A percentile compares a stretch with the other conserved stretches of the same genome.
These are phyloP conservation scores for Augochlorella aurata DNA, from an alignment of 2,888 invertebrate species.

Conservation along the genomic window DNA sequence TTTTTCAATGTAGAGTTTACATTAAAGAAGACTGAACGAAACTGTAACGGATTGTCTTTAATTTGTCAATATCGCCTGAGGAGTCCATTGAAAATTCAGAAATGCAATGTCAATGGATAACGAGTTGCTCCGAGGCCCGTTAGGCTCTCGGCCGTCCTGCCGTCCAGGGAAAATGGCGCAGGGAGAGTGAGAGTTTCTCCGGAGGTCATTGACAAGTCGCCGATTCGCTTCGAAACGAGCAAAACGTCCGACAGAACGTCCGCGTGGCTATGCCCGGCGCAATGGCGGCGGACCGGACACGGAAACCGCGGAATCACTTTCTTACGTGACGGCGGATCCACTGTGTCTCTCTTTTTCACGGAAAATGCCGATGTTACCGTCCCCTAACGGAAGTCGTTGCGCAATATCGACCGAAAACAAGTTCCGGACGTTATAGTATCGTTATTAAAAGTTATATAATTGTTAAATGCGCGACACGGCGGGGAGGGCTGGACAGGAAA, in stretches of 20 bases:
- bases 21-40: not conserved
- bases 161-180: slow-evolving; percentile 33
- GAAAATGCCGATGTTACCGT: not conserved
- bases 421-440: not conserved
- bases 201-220: slow-evolving; percentile 66
- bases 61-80: too few species aligned
- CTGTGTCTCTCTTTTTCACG: not conserved
- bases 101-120: not conserved
- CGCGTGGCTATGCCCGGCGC: slow-evolving; percentile 1
- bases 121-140: not conserved
- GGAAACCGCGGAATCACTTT: slow-evolving; percentile 46
- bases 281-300: slow-evolving; percentile 36
- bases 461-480: not conserved
- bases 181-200: slow-evolving; percentile 63
- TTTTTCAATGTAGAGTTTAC: too few species aligned
- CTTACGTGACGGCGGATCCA: slow-evolving; percentile 20
- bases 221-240: slow-evolving; percentile 56
- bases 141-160: not conserved
- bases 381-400: not conserved
- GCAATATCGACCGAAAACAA: not conserved
- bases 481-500: not conserved
- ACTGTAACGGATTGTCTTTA: too few species aligned
- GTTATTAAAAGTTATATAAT: not conserved
- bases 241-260: slow-evolving; percentile 43
- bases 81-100: not conserved